phyloP scores from a whole-genome alignment of 1,140 invertebrate genomes.

The Lerema accius region DNA sequence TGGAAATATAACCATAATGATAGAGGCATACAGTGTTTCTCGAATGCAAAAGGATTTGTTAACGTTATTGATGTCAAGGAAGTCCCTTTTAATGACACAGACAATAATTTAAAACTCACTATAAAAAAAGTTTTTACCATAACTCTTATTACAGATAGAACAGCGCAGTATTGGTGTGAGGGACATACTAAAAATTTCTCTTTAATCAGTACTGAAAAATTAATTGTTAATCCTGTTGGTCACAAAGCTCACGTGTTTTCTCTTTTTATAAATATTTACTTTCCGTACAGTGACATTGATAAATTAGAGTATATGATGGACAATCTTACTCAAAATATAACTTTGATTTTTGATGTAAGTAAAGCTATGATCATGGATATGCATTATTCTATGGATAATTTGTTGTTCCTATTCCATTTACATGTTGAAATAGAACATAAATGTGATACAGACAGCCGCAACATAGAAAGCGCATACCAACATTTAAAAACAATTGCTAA shows the following conservation, averaged over 20 bases:
- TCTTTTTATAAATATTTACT: slow-evolving; percentile 49
- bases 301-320: slow-evolving; percentile 35
- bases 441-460: slow-evolving; percentile 39
- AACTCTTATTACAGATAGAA: slow-evolving; percentile 57
- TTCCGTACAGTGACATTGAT: slow-evolving; percentile 39
- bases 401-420: slow-evolving; percentile 58
- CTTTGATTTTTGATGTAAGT: slow-evolving; percentile 52
- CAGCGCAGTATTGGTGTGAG: slow-evolving; percentile 75
- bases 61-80: slow-evolving; percentile 56
- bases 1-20: slow-evolving; percentile 65
- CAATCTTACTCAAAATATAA: slow-evolving; percentile 47
- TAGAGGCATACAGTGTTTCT: slow-evolving; percentile 71
- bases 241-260: slow-evolving; percentile 67
- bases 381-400: slow-evolving; percentile 45
- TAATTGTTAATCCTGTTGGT: slow-evolving; percentile 64
- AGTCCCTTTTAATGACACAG: slow-evolving; percentile 42
- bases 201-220: slow-evolving; percentile 61
- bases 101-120: slow-evolving; percentile 31
- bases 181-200: slow-evolving; percentile 68
- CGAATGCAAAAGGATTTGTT: slow-evolving; percentile 65
- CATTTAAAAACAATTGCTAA: slow-evolving; percentile 44
- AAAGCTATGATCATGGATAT: slow-evolving; percentile 67
- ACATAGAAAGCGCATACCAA: slow-evolving; percentile 50
- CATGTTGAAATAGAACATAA: slow-evolving; percentile 50
- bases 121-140: slow-evolving; percentile 63